Evolutionary conservation across 2,797 vertebrate species (phyloP), one percentile per base, ranked within the genome.

Genomic region (Lepus oiostolus): DNA sequence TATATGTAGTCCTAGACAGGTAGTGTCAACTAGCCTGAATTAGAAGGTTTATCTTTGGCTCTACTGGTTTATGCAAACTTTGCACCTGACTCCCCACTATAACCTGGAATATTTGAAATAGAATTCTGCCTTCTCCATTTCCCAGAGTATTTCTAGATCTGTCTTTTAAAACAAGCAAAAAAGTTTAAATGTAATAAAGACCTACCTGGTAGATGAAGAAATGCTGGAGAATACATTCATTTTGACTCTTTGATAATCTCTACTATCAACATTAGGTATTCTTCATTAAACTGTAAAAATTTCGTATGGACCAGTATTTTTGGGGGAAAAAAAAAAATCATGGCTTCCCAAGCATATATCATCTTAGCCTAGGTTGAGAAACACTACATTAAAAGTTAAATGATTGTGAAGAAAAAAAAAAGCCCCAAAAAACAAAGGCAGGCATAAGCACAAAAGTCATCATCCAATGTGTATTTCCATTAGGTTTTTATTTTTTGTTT

Each of bases 401-500:
- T 81, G 52, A 63, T 83, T 76, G 76, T 71, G 65, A 65, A 58
- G 42, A 47, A 47, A 47, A 47, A 47, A 42, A 47, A 47, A 47
- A 47, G 42, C 8, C 42, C 42, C 42, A 47, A 85, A 77, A 93
- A 75, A 28, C 17, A 76, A 84, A 74, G 47, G 28, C 54, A 63
- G 30, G 4, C 24, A 84, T 10, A 77, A 88, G 28, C 67, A 79
- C 26, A 84, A 70, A 96, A 94, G 38, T 85, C 21, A 14, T 58
- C 50, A 65, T 71, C 11, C 50, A 80, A 85, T 62, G 75, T 52
- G 28, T 95, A 3, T 91, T 74, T 84, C 74, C 70, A 3, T 91
- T 97, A 83, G 22, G 14, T 68, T 77, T 88, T 75, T 93, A 9
- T 88, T 84, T 85, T 95, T 65, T 75, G 42, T 79, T 89, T 76